Base-by-base conservation (phyloP, 1,140 invertebrate genomes). In the Carcinoscorpius rotundicauda region DNA sequence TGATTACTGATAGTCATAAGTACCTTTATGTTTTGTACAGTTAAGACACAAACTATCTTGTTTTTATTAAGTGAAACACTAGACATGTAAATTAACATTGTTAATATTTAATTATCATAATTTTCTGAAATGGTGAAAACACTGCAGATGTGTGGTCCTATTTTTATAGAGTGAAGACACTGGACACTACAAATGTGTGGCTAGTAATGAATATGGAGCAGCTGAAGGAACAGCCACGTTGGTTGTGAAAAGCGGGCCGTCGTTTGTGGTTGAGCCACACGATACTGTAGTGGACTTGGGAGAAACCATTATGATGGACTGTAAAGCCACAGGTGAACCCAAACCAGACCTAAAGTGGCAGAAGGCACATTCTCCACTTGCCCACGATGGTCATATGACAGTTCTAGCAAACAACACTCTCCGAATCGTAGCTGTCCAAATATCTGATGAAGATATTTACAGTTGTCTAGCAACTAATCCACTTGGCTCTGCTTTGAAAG, bases 91-190 rank as follows among this genome's bases (percentile, higher is more conserved):
- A 49, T 49, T 10, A 55, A 6, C 9, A 4, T 29, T 3, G 9
- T 53, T 9, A 49, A 53, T 49, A 53, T 51, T 52, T 48, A 29
- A 51, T 56, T 48, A 8, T 51, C 8, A 6, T 6, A 62, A 52
- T 62, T 48, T 6, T 9, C 61, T 62, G 49, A 49, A 2, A 8
- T 9, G 8, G 8, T 62, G 6, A 62, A 10, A 64, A 62, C 49
- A 9, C 6, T 6, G 29, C 50, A 6, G 51, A n/a, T 59, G 10
- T 62, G 62, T 64, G 49, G 50, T 6, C 4, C n/a, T n/a, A 3
- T 97, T 72, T 86, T 91, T 52, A 93, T 92, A 68, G 67, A 64
- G 63, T 60, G 60, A 64, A 58, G 94, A 98, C 76, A 87, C 86
- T 68, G 95, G 94, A 51, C 88, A 94, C 78, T 94, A 93, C 70